These are phyloP conservation scores for Rhagium mordax DNA, from an alignment of 2,888 invertebrate species.

Conservation along the genomic window DNA sequence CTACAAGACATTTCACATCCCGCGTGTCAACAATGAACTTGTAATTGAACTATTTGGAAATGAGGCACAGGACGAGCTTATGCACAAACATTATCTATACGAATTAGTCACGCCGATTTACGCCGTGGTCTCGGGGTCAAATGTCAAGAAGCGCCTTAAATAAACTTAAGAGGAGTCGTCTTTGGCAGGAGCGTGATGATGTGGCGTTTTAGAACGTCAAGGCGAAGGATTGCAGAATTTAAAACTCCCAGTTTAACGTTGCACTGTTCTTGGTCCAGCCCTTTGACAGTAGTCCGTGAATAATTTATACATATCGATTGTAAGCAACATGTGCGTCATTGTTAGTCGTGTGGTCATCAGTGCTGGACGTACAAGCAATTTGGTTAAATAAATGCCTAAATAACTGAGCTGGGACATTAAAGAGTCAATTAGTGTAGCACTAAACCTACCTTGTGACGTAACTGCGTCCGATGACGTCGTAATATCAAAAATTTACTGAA, in stretches of 20 bases:
- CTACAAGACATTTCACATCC: slow-evolving; percentile 7
- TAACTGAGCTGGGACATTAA: neutral
- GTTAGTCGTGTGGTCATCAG: no score
- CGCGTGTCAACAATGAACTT: slow-evolving; percentile 15
- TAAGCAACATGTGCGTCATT: neutral
- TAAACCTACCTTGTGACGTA: neutral
- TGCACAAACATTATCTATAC: neutral
- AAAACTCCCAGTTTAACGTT: no score
- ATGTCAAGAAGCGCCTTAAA: slow-evolving; percentile 11
- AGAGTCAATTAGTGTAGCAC: no score
- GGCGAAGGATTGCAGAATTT: neutral
- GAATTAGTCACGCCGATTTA: slow-evolving; percentile 18
- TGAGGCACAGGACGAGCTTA: neutral
- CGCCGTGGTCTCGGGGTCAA: neutral
- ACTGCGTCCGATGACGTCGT: neutral
- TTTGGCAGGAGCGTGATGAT: neutral
- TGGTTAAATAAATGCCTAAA: neutral
- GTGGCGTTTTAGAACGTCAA: neutral
- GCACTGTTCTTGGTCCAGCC: no score
- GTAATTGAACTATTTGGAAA: slow-evolving; percentile 3
- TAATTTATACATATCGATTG: no score
- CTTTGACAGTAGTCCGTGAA: no score
- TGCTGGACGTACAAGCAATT: neutral
- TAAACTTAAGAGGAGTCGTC: neutral
- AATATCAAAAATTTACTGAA: neutral